phyloP scores from a whole-genome alignment of 2,113 vertebrate species.

The Oreochromis tanganicae region DNA sequence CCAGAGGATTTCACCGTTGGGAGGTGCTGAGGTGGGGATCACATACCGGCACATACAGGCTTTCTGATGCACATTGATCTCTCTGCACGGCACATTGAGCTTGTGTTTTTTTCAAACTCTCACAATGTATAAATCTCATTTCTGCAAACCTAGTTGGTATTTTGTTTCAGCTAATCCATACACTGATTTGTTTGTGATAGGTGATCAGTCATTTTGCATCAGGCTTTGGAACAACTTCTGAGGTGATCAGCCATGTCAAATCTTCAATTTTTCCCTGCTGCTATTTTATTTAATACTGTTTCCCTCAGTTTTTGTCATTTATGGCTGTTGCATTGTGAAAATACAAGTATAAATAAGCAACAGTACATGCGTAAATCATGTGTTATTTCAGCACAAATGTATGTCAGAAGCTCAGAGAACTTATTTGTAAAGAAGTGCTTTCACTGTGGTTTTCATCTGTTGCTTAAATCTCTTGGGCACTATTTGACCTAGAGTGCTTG shows the following conservation, averaged over 20 bases:
- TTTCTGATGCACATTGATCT: slow-evolving; percentile 47
- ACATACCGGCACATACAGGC: background rate
- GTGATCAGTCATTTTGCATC: background rate
- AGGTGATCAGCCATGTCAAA: slow-evolving; percentile 6
- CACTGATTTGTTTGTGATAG: background rate
- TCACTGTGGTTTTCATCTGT: background rate
- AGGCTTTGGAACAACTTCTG: background rate
- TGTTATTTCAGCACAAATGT: background rate
- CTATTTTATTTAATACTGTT: background rate
- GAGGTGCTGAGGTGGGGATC: slow-evolving; percentile 24
- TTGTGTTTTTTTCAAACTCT: slow-evolving; percentile 7
- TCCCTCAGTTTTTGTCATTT: background rate
- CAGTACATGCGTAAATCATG: background rate
- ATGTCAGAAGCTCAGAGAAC: background rate
- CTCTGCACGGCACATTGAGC: slow-evolving; percentile 41
- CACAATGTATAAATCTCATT: background rate
- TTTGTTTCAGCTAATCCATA: slow-evolving; percentile 12
- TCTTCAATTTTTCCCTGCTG: background rate
- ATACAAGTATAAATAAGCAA: background rate
- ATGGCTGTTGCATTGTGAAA: background rate
- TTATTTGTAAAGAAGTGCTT: background rate
- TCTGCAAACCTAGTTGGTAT: background rate
- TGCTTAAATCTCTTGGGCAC: background rate
- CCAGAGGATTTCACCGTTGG: slow-evolving; percentile 2
- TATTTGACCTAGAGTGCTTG: background rate